Evolutionary conservation across 2,888 invertebrate species (phyloP), one percentile per base, ranked within the genome.

Genomic region (Plemyria rubiginata): DNA sequence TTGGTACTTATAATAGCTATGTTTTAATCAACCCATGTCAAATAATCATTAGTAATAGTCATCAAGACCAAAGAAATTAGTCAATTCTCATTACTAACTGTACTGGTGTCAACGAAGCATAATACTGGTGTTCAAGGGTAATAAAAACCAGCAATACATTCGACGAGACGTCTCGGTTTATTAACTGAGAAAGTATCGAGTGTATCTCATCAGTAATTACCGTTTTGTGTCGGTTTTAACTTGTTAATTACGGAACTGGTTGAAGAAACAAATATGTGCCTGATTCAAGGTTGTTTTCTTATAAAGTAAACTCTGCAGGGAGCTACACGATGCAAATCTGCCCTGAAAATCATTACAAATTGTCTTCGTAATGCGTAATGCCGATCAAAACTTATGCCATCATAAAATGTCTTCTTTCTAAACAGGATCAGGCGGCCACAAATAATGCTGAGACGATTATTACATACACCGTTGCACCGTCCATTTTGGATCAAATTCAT

Each of bases 151-250:
- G 53, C 28, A n/a, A 57, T 52, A 41, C 62, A 57, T 52, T 53
- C 45, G 60, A 45, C 15, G 43, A 63, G 65, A 63, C 66, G 65
- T 68, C 70, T 73, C 71, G 67, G 70, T 68, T 75, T 80, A 80
- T 77, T 79, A 74, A 79, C 76, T 76, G 78, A 80, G 80, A 84
- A 82, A 82, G 80, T 79, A 81, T 81, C 68, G 71, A 65, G 71
- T 73, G 71, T 72, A 70, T 64, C 60, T 63, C 55, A 40, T 63
- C 59, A 53, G 70, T 70, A 77, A 74, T 81, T 78, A 80, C 72
- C 71, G 74, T 78, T 81, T 82, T 69, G 75, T 71, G 73, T 63
- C 67, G 66, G 57, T 65, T 75, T 64, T 69, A 76, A 77, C 78
- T 78, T 71, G 76, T 72, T 80, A 73, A 77, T 78, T 74, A 71